These are phyloP conservation scores for Cetonia aurata DNA, from an alignment of 2,888 invertebrate species.

Conservation along the genomic window DNA sequence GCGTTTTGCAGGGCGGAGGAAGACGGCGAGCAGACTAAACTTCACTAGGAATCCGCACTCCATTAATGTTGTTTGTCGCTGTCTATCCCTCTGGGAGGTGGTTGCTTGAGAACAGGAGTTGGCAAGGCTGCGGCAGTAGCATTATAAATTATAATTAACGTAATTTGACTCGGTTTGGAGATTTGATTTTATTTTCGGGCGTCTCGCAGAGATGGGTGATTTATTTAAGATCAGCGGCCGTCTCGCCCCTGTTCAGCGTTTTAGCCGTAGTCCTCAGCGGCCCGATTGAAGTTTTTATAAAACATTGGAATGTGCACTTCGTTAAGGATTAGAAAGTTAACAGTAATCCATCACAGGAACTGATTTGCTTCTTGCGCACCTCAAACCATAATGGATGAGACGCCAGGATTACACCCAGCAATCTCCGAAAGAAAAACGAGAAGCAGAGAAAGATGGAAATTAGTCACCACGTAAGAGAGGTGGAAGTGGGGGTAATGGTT, in stretches of 20 bases:
- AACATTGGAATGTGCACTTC: slow-evolving; percentile 21
- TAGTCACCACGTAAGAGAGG: slow-evolving; percentile 51
- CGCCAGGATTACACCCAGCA: slow-evolving; percentile 23
- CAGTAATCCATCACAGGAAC: slow-evolving; percentile 27
- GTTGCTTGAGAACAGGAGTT: background rate
- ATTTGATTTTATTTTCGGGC: slow-evolving; percentile 26
- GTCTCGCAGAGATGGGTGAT: background rate
- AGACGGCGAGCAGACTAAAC: slow-evolving; percentile 1
- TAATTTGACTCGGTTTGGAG: slow-evolving; percentile 7
- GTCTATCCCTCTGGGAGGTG: background rate
- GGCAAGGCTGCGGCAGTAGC: background rate
- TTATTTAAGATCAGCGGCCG: slow-evolving; percentile 19
- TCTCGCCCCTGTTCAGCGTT: background rate
- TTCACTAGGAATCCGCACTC: slow-evolving; percentile 28
- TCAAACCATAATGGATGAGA: slow-evolving; percentile 25
- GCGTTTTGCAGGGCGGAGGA: background rate
- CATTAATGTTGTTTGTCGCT: slow-evolving; percentile 22
- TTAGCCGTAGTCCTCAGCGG: background rate
- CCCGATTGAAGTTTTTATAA: slow-evolving; percentile 29
- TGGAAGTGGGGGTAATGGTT: slow-evolving; percentile 50
- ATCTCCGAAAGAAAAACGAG: background rate
- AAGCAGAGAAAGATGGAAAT: slow-evolving; percentile 48
- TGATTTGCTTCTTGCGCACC: slow-evolving; percentile 33
- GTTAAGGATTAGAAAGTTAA: slow-evolving; percentile 15
- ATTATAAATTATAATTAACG: slow-evolving; percentile 18